Percentiles rank a stretch among this genome's conserved stretches.
phyloP scores from a whole-genome alignment of 2,888 invertebrate genomes.

The Ptychoptera albimana region DNA sequence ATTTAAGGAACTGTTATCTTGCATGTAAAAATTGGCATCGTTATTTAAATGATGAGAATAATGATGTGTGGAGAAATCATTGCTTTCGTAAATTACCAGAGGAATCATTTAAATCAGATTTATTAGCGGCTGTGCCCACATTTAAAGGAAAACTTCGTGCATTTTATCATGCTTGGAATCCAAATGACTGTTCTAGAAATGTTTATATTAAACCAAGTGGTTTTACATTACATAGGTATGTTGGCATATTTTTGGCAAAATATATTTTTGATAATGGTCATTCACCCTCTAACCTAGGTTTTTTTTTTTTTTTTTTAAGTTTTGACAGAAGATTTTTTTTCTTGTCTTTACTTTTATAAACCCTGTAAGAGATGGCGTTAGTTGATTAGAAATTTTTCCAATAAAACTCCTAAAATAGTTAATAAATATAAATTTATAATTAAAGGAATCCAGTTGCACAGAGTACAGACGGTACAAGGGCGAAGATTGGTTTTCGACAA shows the following conservation, averaged over 20 bases:
- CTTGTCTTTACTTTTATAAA: neutral
- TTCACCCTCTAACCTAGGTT: slow-evolving; percentile 1
- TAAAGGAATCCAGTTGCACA: slow-evolving; percentile 91
- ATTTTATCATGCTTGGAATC: slow-evolving; percentile 92
- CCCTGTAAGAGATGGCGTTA: too few relatives aligned
- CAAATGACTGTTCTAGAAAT: slow-evolving; percentile 91
- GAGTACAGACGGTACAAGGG: slow-evolving; percentile 88
- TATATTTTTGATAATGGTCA: neutral
- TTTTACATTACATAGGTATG: slow-evolving; percentile 80
- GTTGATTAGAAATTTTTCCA: too few relatives aligned
- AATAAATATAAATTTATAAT: slow-evolving; percentile 5
- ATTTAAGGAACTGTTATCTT: slow-evolving; percentile 74
- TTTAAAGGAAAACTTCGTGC: slow-evolving; percentile 90
- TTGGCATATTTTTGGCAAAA: neutral
- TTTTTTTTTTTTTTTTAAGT: neutral
- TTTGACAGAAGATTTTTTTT: neutral
- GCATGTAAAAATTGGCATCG: slow-evolving; percentile 90
- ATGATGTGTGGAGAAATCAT: slow-evolving; percentile 87
- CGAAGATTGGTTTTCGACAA: slow-evolving; percentile 77
- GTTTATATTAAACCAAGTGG: slow-evolving; percentile 94
- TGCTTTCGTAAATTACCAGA: slow-evolving; percentile 76
- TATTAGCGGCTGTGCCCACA: slow-evolving; percentile 73
- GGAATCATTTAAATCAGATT: slow-evolving; percentile 73
- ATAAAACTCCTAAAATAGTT: neutral
- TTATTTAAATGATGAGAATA: slow-evolving; percentile 82